These are phyloP conservation scores for Serripes groenlandicus DNA, from an alignment of 2,888 invertebrate species.

Conservation along the genomic window DNA sequence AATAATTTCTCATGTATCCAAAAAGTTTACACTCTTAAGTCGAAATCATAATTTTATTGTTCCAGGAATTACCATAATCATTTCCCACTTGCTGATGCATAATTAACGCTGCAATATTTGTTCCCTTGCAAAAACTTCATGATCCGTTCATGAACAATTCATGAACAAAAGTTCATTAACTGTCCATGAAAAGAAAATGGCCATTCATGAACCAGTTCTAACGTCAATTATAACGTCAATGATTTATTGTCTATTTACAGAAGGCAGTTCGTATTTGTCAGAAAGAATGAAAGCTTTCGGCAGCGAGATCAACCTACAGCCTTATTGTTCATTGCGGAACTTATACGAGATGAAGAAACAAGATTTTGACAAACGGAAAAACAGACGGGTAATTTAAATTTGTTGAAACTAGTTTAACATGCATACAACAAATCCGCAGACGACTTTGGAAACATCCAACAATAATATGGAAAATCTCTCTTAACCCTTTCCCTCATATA, in stretches of 20 bases:
- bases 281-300: conserved; percentile 73
- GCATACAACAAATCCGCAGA: neutral
- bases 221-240: no score
- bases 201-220: no score
- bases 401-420: neutral
- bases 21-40: no score
- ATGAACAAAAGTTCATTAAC: no score
- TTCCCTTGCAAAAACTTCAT: no score
- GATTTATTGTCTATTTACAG: conserved; percentile 43
- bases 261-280: conserved; percentile 73
- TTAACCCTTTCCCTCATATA: neutral
- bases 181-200: no score
- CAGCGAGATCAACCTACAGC: conserved; percentile 70
- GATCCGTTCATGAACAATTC: no score
- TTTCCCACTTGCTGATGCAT: no score
- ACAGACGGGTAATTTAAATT: conserved; percentile 66
- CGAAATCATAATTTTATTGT: no score
- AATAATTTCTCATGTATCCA: no score
- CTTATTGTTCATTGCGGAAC: conserved; percentile 71
- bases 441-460: neutral
- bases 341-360: conserved; percentile 67
- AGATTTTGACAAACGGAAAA: conserved; percentile 69
- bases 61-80: no score
- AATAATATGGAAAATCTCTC: neutral
- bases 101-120: no score